Base-by-base conservation (phyloP, 1,140 invertebrate species). In the Radopholus similis region DNA sequence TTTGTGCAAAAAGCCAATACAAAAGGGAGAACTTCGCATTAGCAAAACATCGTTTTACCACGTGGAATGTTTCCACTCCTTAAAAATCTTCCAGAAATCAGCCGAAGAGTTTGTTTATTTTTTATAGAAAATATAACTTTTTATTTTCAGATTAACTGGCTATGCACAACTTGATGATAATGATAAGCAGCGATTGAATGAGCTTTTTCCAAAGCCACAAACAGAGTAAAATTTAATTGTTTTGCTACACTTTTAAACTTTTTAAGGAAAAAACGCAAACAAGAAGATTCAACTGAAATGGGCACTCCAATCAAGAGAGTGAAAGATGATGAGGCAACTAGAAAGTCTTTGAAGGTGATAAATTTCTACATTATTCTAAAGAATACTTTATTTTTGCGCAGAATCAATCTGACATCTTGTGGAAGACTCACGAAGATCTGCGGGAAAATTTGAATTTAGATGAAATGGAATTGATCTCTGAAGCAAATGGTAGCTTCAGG, bases 1-100 rank as follows among this genome's bases (percentile, higher is more conserved):
- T 86, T 28, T 88, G 38, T 97, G 90, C 84, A 89, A 87, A 80
- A 89, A 87, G 34, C 83, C 83, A 51, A 91, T 88, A 1, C 86
- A 88, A 70, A 82, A 84, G 42, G 68, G 69, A 30, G 73, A 74
- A n/a, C 28, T 78, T 26, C 76, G 74, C 11, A 30, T 78, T 23
- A 34, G 34, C 21, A 75, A 76, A 42, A 44, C 72, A 4, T 55
- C 42, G 4, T 72, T 59, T 34, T 78, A 77, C 64, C 76, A 78
- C 42, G 51, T 62, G 0, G 57, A 65, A 8, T 78, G 76, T 40
- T 76, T 78, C 23, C 55, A 57, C 2, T 56, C 66, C 9, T 9
- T 35, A 1, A 44, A 74, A 5, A 35, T 64, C 26, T 75, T 56
- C 40, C 32, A 59, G 28, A 63, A 65, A 60, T 28, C 42, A 26